Percentiles rank a stretch among this genome's conserved stretches.
Conservation (phyloP, 2,888 invertebrate species). For the Ptychoptera albimana region DNA sequence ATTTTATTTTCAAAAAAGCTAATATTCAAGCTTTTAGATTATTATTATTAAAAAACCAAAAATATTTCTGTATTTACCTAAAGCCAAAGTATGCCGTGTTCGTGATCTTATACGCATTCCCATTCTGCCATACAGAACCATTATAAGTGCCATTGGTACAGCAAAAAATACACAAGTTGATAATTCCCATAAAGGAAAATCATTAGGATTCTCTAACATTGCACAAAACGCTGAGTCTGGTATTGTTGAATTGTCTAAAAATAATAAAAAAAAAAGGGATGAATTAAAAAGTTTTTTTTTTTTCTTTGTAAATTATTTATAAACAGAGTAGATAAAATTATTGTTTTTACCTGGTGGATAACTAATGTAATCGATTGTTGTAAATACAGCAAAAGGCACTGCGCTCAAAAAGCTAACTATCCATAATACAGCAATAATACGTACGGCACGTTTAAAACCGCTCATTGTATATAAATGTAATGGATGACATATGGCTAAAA, state of each 20-base stretch:
- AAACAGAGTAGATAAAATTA: background rate
- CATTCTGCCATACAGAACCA: slow-evolving; percentile 65
- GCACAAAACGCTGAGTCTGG: slow-evolving; percentile 67
- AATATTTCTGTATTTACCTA: slow-evolving; percentile 19
- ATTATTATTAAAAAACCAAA: too few species aligned
- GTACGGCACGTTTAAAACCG: slow-evolving; percentile 61
- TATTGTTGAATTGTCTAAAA: slow-evolving; percentile 34
- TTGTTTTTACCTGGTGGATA: slow-evolving; percentile 47
- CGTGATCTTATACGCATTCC: slow-evolving; percentile 47
- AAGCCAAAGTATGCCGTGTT: slow-evolving; percentile 30
- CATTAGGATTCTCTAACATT: slow-evolving; percentile 42
- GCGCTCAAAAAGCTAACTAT: slow-evolving; percentile 56
- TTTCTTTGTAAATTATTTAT: background rate
- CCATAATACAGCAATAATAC: slow-evolving; percentile 68
- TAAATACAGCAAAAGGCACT: slow-evolving; percentile 58
- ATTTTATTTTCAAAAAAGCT: too few species aligned
- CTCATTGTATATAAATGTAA: slow-evolving; percentile 69
- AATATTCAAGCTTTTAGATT: too few species aligned
- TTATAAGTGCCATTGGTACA: slow-evolving; percentile 52
- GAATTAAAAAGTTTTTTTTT: background rate
- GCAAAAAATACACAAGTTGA: slow-evolving; percentile 74
- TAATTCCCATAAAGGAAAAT: slow-evolving; percentile 60
- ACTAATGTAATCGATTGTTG: slow-evolving; percentile 54
- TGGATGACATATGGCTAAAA: slow-evolving; percentile 83
- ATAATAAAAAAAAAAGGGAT: slow-evolving; percentile 3